phyloP scores from a whole-genome alignment of 2,888 invertebrate species.

The Sympetrum striolatum region DNA sequence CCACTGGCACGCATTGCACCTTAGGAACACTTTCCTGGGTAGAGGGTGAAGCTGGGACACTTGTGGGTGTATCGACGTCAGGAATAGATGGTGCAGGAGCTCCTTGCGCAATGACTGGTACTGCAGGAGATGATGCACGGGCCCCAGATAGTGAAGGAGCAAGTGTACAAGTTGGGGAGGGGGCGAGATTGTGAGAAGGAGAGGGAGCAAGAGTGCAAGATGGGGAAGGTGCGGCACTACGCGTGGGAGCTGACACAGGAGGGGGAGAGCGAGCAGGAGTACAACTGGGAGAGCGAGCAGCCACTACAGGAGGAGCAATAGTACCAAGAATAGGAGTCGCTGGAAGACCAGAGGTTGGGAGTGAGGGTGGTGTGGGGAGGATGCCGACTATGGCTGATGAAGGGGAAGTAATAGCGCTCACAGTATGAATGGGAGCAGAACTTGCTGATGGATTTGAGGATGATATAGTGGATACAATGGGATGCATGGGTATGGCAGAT shows the following conservation, averaged over 20 bases:
- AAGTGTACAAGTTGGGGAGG: background rate
- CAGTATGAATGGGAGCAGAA: background rate
- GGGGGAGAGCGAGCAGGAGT: conserved; percentile 51
- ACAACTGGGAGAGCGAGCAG: conserved; percentile 51
- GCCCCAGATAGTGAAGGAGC: background rate
- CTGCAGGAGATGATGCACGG: background rate
- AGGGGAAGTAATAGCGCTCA: background rate
- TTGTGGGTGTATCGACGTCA: background rate
- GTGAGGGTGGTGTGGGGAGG: background rate
- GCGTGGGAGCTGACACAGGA: conserved; percentile 47
- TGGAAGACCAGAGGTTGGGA: background rate
- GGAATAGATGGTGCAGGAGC: background rate
- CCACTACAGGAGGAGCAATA: background rate
- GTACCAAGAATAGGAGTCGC: background rate
- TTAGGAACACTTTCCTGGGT: conserved; percentile 1
- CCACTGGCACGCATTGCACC: conserved; percentile 10
- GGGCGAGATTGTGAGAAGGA: background rate
- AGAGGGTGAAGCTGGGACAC: background rate
- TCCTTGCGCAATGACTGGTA: background rate
- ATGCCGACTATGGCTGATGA: background rate
- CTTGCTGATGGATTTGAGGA: background rate
- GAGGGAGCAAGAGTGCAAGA: conserved; percentile 18
- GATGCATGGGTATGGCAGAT: background rate
- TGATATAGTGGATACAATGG: background rate
- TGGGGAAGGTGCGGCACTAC: conserved; percentile 45